Base-by-base conservation (phyloP, 2,888 invertebrate genomes). In the Nyleta sp. region DNA sequence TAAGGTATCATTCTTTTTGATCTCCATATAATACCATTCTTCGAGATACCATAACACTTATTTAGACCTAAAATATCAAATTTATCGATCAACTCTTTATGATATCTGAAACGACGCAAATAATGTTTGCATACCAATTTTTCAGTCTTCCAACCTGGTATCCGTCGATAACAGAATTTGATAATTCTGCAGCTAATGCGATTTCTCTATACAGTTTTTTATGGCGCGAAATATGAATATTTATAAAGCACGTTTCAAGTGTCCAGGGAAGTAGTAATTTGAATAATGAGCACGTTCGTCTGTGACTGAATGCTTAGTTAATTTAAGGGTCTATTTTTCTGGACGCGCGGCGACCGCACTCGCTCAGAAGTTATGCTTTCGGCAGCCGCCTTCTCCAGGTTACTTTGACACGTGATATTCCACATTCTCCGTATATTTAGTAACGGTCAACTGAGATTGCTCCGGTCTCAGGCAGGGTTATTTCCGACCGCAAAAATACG, bases 361-460 rank as follows among this genome's bases (percentile, higher is more conserved):
- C 10, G 4, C 18, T 44, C 7, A n/a, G 31, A 46, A 40, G 52
- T 42, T 35, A 15, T 17, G 24, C 55, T 18, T 44, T 33, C 15
- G n/a, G 7, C 13, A 38, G 3, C 13, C 8, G 42, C 28, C 31
- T 40, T 59, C 4, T 22, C 35, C 4, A 2, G 18, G 31, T 40
- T 38, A 50, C 46, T 71, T 71, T 60, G 71, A 71, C 60, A 71
- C 17, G 33, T 44, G 60, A 71, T 71, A 60, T 60, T 44, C 40
- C 31, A 22, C 44, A 40, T 50, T 44, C 46, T 48, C 7, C 52
- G 33, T 62, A 35, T 44, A 70, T 33, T 70, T 59, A 28, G 38
- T 42, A n/a, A 46, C 15, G 71, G 62, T 62, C 71, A 62, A 55
- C 38, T 55, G 42, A 42, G 70, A 53, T 71, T 52, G 42, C 60